phyloP scores from a whole-genome alignment of 2,113 vertebrate species.

The Gopherus evgoodei region DNA sequence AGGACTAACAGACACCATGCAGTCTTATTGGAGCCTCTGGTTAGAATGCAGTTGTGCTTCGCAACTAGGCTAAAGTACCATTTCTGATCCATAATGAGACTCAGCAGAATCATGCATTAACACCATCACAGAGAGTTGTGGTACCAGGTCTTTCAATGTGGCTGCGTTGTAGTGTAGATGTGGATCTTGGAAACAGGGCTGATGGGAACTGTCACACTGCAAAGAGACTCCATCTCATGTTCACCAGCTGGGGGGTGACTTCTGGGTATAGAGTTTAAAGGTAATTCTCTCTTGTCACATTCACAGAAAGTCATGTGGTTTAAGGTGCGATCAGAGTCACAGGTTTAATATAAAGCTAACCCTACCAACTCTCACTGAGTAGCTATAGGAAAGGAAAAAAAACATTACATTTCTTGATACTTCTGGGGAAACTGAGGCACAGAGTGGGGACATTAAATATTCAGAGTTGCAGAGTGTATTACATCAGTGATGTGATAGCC shows the following conservation, averaged over 20 bases:
- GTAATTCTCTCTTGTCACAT: conserved; percentile 73
- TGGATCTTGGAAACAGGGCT: background rate
- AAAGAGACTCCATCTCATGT: background rate
- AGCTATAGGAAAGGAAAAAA: background rate
- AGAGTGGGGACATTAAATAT: background rate
- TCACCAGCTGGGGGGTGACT: rapidly evolving
- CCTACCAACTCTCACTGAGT: background rate
- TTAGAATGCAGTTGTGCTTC: background rate
- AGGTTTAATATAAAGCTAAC: rapidly evolving
- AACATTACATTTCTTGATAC: background rate
- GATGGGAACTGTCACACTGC: background rate
- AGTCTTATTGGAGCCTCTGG: rapidly evolving
- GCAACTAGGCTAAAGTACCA: rapidly evolving
- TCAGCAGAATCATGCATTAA: background rate
- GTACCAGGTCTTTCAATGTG: rapidly evolving
- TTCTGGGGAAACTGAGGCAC: background rate
- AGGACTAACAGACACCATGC: background rate
- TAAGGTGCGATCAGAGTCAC: background rate
- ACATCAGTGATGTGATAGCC: background rate
- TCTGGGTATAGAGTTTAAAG: conserved; percentile 65
- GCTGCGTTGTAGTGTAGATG: background rate
- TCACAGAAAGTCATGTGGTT: conserved; percentile 71
- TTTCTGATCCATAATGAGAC: background rate
- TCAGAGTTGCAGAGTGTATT: background rate
- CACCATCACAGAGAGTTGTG: rapidly evolving